These are phyloP conservation scores for Tupaia tana DNA, from an alignment of 2,113 vertebrate species.

Conservation along the genomic window DNA sequence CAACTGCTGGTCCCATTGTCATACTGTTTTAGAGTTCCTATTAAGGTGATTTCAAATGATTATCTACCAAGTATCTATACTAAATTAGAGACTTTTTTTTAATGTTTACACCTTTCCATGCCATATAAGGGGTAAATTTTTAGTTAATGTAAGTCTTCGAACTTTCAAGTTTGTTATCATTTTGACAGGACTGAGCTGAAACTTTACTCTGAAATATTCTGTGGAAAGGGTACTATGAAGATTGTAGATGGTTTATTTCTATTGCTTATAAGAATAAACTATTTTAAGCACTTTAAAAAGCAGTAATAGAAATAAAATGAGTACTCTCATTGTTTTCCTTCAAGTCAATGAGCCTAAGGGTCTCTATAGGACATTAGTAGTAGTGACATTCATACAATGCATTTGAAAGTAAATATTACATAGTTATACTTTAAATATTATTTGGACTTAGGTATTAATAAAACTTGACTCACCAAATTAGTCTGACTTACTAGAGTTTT, in stretches of 20 bases:
- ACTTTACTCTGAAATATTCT: not conserved
- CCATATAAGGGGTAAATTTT: not conserved
- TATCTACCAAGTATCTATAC: slow-evolving; percentile 9
- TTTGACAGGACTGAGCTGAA: not conserved
- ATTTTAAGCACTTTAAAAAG: slow-evolving; percentile 24
- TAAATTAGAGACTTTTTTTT: not conserved
- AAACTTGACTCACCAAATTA: slow-evolving; percentile 28
- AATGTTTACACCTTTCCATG: slow-evolving; percentile 4
- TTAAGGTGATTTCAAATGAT: slow-evolving; percentile 45
- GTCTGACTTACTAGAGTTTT: not conserved
- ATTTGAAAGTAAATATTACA: not conserved
- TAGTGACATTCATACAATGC: not conserved
- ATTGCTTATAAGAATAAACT: slow-evolving; percentile 6
- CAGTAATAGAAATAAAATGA: not conserved
- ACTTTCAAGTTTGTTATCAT: slow-evolving; percentile 32
- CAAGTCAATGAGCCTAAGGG: not conserved
- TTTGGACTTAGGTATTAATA: slow-evolving; percentile 20
- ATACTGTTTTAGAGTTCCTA: not conserved
- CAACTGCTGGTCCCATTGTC: not conserved
- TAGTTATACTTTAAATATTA: slow-evolving; percentile 29
- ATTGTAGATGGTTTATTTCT: not conserved
- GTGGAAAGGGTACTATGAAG: not conserved
- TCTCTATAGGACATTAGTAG: not conserved
- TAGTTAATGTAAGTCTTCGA: slow-evolving; percentile 1
- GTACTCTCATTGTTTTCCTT: slow-evolving; percentile 17